Conservation (phyloP, 1,140 invertebrate species). For the Spodoptera frugiperda region DNA sequence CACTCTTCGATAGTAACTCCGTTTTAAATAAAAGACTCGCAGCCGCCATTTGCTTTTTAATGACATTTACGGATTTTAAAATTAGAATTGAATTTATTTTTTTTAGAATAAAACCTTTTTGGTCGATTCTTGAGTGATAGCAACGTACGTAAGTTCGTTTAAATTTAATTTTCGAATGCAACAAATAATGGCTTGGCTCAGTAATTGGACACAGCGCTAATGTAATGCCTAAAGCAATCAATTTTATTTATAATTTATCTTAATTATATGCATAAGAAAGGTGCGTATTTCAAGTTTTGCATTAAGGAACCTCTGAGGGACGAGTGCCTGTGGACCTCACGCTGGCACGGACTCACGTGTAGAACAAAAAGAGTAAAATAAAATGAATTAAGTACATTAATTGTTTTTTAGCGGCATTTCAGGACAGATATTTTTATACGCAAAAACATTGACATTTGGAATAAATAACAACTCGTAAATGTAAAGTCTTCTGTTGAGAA, state of each 20-base stretch:
- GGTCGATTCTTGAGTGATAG: not conserved
- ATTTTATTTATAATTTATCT: conserved; percentile 35
- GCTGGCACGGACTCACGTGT: conserved; percentile 18
- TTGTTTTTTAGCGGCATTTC: conserved; percentile 19
- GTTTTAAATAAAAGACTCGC: not conserved
- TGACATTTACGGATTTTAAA: not conserved
- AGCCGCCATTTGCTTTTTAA: conserved; percentile 6
- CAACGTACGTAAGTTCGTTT: too few relatives aligned
- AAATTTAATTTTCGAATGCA: not conserved
- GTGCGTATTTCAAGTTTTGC: conserved; percentile 38
- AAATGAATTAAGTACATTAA: conserved; percentile 20
- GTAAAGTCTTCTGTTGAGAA: too few relatives aligned
- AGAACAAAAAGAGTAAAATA: conserved; percentile 27
- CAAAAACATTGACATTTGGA: too few relatives aligned
- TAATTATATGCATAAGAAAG: conserved; percentile 42
- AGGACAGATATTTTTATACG: not conserved
- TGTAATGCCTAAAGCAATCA: conserved; percentile 6
- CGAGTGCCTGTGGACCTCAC: conserved; percentile 7
- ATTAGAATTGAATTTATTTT: not conserved
- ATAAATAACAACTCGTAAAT: too few relatives aligned
- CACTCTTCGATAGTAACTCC: conserved; percentile 17
- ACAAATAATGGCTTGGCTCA: not conserved
- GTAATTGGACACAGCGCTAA: not conserved
- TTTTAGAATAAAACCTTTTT: not conserved
- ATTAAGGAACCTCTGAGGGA: conserved; percentile 6